Base-by-base conservation (phyloP, 1,140 invertebrate species). In the Aphaenogaster floridana region DNA sequence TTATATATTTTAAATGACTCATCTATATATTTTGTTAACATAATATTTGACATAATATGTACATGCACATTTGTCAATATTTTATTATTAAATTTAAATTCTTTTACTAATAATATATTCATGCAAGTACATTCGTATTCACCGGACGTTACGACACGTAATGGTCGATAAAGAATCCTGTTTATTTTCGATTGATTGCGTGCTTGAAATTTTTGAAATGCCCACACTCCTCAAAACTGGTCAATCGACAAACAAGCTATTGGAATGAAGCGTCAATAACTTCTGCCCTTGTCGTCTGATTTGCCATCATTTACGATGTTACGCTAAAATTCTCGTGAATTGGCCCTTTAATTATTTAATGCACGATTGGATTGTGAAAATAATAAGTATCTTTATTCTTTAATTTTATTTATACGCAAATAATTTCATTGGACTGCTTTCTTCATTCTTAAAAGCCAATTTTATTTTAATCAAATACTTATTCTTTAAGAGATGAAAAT, bases 251-350 rank as follows among this genome's bases (percentile, higher is more conserved):
- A 92, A 88, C 83, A 83, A 78, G 86, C 85, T 81, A 90, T 91
- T 89, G 90, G 78, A 84, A 91, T 87, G 89, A 88, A 90, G 45
- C 42, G 89, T 94, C 91, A 94, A 94, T 86, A 92, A 87, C 88
- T 89, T 85, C 88, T 87, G 86, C 88, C 50, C 36, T 87, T 88
- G 74, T 87, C 88, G 86, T 87, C 89, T 92, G 90, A 93, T 93
- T 93, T 92, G 89, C 85, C 90, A 90, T 94, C 91, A 92, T 94
- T 93, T 93, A 92, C 90, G 88, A 83, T 69, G 85, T 64, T 48
- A 85, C 76, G 88, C 91, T 92, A 94, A 93, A 94, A 92, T 92
- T 92, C 87, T 88, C 89, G 86, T 92, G 92, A 93, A 93, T 93
- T 93, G 91, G 74, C 78, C 86, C 88, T 28, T 28, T 92, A 92